Evolutionary conservation across 2,797 vertebrate genomes (phyloP).

Genomic region (Chaenodraco wilsoni): DNA sequence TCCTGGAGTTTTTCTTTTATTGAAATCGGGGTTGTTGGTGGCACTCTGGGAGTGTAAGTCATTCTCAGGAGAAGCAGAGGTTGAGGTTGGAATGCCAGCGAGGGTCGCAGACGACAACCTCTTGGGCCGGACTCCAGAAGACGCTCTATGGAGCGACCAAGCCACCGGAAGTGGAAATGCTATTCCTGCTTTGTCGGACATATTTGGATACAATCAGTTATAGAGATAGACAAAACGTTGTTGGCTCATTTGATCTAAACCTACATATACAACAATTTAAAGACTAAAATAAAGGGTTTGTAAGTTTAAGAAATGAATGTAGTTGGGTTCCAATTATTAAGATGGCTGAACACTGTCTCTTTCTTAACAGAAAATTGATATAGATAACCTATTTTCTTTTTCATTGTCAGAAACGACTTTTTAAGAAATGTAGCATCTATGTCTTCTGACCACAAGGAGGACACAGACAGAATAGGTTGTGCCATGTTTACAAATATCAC

Average conservation of each 20-base stretch:
- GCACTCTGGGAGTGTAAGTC: constrained; percentile 77
- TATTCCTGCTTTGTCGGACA: constrained; percentile 12
- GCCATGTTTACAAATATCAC: not conserved
- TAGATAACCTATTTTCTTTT: not conserved
- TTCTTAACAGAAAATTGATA: not conserved
- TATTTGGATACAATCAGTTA: not conserved
- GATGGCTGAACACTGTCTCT: not conserved
- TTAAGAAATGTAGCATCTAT: not conserved
- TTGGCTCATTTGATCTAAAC: not conserved
- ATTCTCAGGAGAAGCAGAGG: constrained; percentile 85
- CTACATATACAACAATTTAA: not conserved
- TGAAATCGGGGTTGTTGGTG: constrained; percentile 50
- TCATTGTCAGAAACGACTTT: not conserved
- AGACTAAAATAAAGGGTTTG: not conserved
- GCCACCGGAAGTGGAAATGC: constrained; percentile 16
- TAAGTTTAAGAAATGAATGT: not conserved
- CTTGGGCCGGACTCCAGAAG: constrained; percentile 58
- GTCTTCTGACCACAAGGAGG: constrained; percentile 3
- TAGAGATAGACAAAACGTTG: constrained; percentile 1
- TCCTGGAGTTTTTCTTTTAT: constrained; percentile 31
- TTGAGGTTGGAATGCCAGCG: constrained; percentile 87
- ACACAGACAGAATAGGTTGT: constrained; percentile 1
- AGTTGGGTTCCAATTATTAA: not conserved
- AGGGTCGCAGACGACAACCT: constrained; percentile 82
- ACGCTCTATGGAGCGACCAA: constrained; percentile 47